Evolutionary conservation across 1,140 invertebrate species (phyloP).

Genomic region (Hyles euphorbiae): DNA sequence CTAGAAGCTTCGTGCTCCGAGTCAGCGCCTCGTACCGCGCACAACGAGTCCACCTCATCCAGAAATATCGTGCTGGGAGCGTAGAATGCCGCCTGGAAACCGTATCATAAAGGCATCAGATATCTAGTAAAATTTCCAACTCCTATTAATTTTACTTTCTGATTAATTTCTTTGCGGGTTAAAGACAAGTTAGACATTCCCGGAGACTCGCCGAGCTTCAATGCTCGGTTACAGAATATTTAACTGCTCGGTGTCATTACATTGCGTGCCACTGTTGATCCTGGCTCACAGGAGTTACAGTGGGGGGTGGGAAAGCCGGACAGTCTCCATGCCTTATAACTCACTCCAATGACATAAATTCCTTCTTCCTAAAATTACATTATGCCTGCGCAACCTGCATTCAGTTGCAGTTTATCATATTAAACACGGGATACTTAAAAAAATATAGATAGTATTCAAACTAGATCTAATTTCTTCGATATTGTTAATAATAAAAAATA

Average conservation of each 20-base stretch:
- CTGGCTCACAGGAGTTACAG: too few relatives aligned
- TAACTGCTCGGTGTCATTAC: not conserved
- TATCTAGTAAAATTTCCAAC: not conserved
- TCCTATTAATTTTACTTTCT: too few relatives aligned
- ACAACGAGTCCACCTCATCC: slow-evolving; percentile 99
- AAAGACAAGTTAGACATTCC: too few relatives aligned
- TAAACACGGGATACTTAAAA: too few relatives aligned
- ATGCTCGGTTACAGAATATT: too few relatives aligned
- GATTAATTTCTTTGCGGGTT: too few relatives aligned
- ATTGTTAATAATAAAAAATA: too few relatives aligned
- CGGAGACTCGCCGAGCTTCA: too few relatives aligned
- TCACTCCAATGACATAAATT: not conserved
- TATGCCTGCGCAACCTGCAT: not conserved
- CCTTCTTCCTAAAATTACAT: not conserved
- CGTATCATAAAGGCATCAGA: slow-evolving; percentile 4
- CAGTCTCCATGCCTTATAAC: not conserved
- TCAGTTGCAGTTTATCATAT: too few relatives aligned
- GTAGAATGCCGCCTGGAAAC: slow-evolving; percentile 93
- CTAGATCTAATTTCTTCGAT: too few relatives aligned
- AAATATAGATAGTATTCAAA: too few relatives aligned
- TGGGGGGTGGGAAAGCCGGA: not conserved
- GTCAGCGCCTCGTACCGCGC: slow-evolving; percentile 94
- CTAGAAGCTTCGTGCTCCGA: slow-evolving; percentile 99
- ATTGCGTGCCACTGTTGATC: too few relatives aligned
- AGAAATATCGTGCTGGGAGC: slow-evolving; percentile 99